Conservation (phyloP, 2,888 invertebrate species). For the Drosophila pegasa region DNA sequence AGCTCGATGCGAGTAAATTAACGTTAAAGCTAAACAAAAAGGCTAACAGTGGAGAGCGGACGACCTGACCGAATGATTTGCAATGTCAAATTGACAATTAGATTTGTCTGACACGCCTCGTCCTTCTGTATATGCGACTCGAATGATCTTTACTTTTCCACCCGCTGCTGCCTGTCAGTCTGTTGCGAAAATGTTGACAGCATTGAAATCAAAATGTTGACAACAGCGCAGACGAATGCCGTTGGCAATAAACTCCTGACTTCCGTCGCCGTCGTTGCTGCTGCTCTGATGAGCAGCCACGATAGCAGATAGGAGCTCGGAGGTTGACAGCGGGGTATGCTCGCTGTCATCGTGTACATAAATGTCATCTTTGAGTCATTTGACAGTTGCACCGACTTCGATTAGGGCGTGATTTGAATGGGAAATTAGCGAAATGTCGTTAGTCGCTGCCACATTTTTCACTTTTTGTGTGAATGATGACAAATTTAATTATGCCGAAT, state of each 20-base stretch:
- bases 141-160: conserved; percentile 29
- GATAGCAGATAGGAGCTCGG: conserved; percentile 3
- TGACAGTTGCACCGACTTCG: conserved; percentile 67
- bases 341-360: conserved; percentile 63
- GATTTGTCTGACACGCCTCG: conserved; percentile 25
- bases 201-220: conserved; percentile 75
- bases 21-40: conserved; percentile 26
- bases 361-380: conserved; percentile 73
- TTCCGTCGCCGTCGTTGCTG: background rate
- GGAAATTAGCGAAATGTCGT: conserved; percentile 58
- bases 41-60: conserved; percentile 8
- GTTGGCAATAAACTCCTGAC: conserved; percentile 32
- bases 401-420: conserved; percentile 73
- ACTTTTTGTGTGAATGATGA: conserved; percentile 28
- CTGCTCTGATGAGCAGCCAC: conserved; percentile 17
- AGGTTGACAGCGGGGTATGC: background rate
- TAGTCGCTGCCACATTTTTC: conserved; percentile 23
- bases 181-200: conserved; percentile 72
- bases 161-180: conserved; percentile 41
- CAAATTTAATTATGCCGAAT: conserved; percentile 59
- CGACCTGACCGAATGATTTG: conserved; percentile 49
- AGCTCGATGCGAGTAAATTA: conserved; percentile 42
- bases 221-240: conserved; percentile 51
- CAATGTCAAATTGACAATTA: conserved; percentile 66
- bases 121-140: background rate